These are phyloP conservation scores for Melanitta fusca DNA, from an alignment of 2,797 vertebrate species.

Conservation along the genomic window DNA sequence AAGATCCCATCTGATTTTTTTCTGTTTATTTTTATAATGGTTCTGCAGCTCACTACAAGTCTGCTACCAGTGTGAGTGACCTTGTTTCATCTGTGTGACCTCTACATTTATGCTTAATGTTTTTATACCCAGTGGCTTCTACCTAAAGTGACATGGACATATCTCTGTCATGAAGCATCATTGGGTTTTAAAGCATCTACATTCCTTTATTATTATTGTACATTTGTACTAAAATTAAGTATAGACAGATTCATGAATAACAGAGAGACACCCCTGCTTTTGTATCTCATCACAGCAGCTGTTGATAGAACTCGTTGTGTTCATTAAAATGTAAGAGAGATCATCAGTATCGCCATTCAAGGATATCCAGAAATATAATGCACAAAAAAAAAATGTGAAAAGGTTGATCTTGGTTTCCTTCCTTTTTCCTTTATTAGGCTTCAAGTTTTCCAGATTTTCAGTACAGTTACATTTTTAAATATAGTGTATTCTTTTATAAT, in stretches of 20 bases:
- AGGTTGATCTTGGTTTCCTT: not conserved
- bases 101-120: fast-evolving
- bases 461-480: not conserved
- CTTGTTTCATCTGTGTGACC: fast-evolving
- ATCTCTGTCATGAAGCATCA: not conserved
- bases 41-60: not conserved
- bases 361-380: not conserved
- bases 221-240: not conserved
- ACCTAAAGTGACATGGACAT: not conserved
- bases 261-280: not conserved
- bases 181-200: not conserved
- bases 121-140: not conserved
- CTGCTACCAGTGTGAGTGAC: fast-evolving
- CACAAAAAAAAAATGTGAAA: not conserved
- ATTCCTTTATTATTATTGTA: not conserved
- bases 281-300: not conserved
- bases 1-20: not conserved
- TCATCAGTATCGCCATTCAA: not conserved
- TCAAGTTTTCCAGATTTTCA: not conserved
- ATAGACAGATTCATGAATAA: not conserved
- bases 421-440: not conserved
- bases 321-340: not conserved
- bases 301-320: not conserved
- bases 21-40: not conserved
- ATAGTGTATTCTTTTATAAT: not conserved